Evolutionary conservation across 1,140 invertebrate species (phyloP), one percentile per base, ranked within the genome.

Genomic region (Dendrolimus punctatus): DNA sequence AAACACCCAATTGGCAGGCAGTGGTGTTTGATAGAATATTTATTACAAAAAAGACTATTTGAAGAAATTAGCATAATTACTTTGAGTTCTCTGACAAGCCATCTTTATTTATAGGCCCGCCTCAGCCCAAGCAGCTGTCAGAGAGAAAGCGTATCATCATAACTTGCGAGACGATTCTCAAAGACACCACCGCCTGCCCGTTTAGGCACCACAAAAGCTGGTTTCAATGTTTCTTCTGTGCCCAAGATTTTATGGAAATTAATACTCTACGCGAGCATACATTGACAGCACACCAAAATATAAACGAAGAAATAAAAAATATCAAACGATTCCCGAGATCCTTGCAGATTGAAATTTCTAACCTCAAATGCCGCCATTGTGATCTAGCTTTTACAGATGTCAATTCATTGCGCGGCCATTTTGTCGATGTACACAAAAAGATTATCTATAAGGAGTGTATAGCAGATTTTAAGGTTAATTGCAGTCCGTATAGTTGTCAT

Each of bases 171-270:
- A 70, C 55, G 4, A 71, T 85, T 4, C 60, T 85, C 1, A 64
- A 55, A 49, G 58, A 76, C 44, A 81, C 81, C 4, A 82, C 76
- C 0, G 81, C 81, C 0, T 85, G 79, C 45, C 81, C 78, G 0
- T 85, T 85, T 59, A 62, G 79, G 10, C 80, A 85, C 46, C 75
- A 80, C 62, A 81, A 76, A 39, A 85, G 81, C 62, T 83, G 80
- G 79, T 85, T 85, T 58, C 73, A 71, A 60, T 85, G 81, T 41
- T 83, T 85, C 57, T 85, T 75, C 57, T 85, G 81, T 51, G 51
- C 56, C 4, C 51, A 80, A 66, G 76, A 78, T 39, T 85, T 82
- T 43, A 80, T 81, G 66, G 68, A 81, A 46, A 71, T 85, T 9
- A 67, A 69, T 39, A 53, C 60, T 6, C 62, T 85, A 6, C 60